phyloP scores from a whole-genome alignment of 2,888 invertebrate genomes.

The Oscheius sp. region DNA sequence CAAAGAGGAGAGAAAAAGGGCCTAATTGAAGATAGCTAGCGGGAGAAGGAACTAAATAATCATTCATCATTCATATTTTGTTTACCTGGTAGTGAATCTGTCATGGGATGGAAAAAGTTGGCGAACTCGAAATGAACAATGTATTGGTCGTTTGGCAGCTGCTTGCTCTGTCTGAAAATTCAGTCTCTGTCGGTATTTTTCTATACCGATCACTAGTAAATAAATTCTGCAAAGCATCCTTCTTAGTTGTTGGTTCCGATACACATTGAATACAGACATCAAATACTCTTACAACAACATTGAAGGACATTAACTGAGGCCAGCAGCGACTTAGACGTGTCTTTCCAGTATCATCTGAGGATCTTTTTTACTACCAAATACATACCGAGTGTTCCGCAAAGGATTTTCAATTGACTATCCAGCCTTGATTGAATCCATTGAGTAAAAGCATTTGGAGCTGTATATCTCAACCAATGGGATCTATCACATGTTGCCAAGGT shows the following conservation, averaged over 20 bases:
- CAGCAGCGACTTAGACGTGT: conserved; percentile 58
- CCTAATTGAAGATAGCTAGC: conserved; percentile 90
- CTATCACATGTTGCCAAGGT: conserved; percentile 80
- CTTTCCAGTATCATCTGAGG: conserved; percentile 65
- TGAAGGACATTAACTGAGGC: conserved; percentile 62
- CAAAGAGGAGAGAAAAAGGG: conserved; percentile 87
- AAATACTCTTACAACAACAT: conserved; percentile 60
- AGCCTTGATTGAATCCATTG: conserved; percentile 44
- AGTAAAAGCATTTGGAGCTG: conserved; percentile 55
- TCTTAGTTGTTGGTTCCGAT: conserved; percentile 78
- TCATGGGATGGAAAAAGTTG: conserved; percentile 88
- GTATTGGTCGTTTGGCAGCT: conserved; percentile 86
- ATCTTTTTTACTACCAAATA: not conserved
- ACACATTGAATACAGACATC: conserved; percentile 81
- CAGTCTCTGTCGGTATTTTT: conserved; percentile 73
- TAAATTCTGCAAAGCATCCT: conserved; percentile 81
- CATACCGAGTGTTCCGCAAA: conserved; percentile 2
- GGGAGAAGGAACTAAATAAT: conserved; percentile 85
- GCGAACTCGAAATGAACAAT: conserved; percentile 94
- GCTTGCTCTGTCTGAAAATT: conserved; percentile 31
- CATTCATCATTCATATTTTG: conserved; percentile 22
- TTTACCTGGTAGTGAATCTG: conserved; percentile 70
- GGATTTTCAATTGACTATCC: conserved; percentile 33
- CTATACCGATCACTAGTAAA: conserved; percentile 75
- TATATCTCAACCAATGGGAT: conserved; percentile 62